Conservation (phyloP, 2,113 vertebrate genomes). For the Phycodurus eques region DNA sequence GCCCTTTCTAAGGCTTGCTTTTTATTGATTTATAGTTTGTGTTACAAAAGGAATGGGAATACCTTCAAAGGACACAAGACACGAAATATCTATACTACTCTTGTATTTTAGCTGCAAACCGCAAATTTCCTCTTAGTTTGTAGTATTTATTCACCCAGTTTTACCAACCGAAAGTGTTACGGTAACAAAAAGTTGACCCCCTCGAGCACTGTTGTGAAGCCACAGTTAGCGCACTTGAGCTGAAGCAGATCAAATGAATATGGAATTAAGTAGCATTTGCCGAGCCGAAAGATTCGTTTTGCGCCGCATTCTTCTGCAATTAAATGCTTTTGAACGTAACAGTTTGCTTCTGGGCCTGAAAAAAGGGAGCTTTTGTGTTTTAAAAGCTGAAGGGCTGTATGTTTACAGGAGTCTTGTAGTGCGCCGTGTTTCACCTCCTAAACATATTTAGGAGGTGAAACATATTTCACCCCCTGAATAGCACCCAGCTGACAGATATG, state of each 20-base stretch:
- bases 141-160: not conserved
- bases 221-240: not conserved
- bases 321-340: not conserved
- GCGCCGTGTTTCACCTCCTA: not conserved
- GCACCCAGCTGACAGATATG: slow-evolving; percentile 21
- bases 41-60: no score
- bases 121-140: not conserved
- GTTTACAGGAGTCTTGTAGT: slow-evolving; percentile 5
- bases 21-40: no score
- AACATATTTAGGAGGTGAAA: slow-evolving; percentile 8
- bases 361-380: not conserved
- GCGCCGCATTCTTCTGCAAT: not conserved
- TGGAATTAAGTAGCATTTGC: not conserved
- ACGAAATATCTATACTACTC: no score
- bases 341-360: not conserved
- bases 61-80: no score
- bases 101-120: no score
- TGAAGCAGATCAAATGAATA: not conserved
- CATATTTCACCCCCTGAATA: slow-evolving; percentile 14
- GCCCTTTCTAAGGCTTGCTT: no score
- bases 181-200: not conserved
- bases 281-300: not conserved
- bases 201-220: not conserved
- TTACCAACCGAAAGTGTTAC: not conserved
- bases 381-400: not conserved